These are phyloP conservation scores for Corvus hawaiiensis DNA, from an alignment of 2,113 vertebrate species.

Conservation along the genomic window DNA sequence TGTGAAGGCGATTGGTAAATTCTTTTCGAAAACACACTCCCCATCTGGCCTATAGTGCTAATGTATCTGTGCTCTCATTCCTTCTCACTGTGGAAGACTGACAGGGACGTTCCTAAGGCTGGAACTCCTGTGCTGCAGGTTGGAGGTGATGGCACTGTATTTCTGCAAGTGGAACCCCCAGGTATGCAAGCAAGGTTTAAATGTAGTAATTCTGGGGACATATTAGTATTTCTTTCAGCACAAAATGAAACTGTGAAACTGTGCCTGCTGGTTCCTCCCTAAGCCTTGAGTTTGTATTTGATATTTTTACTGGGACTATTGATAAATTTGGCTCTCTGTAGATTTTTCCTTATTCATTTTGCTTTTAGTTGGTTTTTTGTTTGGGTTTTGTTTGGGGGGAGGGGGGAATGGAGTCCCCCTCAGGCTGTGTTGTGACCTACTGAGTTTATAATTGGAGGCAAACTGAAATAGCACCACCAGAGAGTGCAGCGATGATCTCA, in stretches of 20 bases:
- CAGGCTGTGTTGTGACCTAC: background rate
- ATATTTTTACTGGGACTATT: background rate
- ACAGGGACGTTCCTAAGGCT: background rate
- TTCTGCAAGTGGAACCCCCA: background rate
- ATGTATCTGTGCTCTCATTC: background rate
- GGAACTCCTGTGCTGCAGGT: background rate
- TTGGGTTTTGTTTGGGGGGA: fast-evolving
- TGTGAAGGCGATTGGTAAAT: background rate
- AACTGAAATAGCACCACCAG: background rate
- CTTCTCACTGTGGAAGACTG: background rate
- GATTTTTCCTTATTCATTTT: background rate
- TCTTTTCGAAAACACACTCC: background rate
- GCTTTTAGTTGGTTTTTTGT: background rate
- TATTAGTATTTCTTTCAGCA: background rate
- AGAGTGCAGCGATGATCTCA: background rate
- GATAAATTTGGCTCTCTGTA: background rate
- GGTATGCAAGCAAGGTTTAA: fast-evolving
- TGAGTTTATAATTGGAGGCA: conserved; percentile 1
- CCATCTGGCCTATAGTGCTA: background rate
- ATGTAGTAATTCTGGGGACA: background rate
- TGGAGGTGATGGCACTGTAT: fast-evolving
- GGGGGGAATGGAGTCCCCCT: no score
- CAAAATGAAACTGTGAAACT: background rate
- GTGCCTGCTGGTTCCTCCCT: background rate
- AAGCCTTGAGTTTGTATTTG: background rate